A percentile compares a stretch with the other conserved stretches of the same genome.
These are phyloP conservation scores for Polypedilum pembai DNA, from an alignment of 1,140 invertebrate species.

Conservation along the genomic window DNA sequence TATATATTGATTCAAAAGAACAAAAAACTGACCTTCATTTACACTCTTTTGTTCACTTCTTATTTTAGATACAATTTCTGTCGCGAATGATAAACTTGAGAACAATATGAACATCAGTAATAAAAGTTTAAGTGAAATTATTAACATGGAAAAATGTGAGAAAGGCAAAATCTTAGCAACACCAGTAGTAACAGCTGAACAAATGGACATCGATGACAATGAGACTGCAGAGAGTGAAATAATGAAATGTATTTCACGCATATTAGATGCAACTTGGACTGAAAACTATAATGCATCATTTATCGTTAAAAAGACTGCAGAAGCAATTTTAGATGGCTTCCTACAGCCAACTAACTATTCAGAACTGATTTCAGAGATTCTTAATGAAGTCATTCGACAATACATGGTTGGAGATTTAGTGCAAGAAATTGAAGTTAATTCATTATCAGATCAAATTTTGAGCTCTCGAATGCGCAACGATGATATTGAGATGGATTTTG, in stretches of 20 bases:
- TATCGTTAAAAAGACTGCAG: constrained; percentile 51
- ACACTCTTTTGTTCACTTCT: neutral
- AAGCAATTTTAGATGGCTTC: constrained; percentile 34
- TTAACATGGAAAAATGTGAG: constrained; percentile 60
- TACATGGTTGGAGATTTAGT: constrained; percentile 49
- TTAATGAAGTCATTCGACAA: constrained; percentile 56
- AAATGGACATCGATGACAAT: constrained; percentile 35
- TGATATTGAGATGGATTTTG: constrained; percentile 12
- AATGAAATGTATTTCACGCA: constrained; percentile 48
- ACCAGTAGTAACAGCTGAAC: constrained; percentile 26
- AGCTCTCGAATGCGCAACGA: neutral
- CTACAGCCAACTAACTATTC: constrained; percentile 40
- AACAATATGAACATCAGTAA: neutral
- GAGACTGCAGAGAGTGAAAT: constrained; percentile 47
- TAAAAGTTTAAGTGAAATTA: constrained; percentile 50
- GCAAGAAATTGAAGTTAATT: constrained; percentile 42
- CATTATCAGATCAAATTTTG: constrained; percentile 32
- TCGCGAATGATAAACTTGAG: neutral
- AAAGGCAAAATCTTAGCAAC: neutral
- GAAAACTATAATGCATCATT: constrained; percentile 48
- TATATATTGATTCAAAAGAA: neutral
- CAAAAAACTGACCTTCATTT: neutral
- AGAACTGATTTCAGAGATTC: constrained; percentile 48
- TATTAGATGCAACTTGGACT: constrained; percentile 54
- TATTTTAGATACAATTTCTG: neutral